These are phyloP conservation scores for Dioctria linearis DNA, from an alignment of 2,888 invertebrate genomes.

Conservation along the genomic window DNA sequence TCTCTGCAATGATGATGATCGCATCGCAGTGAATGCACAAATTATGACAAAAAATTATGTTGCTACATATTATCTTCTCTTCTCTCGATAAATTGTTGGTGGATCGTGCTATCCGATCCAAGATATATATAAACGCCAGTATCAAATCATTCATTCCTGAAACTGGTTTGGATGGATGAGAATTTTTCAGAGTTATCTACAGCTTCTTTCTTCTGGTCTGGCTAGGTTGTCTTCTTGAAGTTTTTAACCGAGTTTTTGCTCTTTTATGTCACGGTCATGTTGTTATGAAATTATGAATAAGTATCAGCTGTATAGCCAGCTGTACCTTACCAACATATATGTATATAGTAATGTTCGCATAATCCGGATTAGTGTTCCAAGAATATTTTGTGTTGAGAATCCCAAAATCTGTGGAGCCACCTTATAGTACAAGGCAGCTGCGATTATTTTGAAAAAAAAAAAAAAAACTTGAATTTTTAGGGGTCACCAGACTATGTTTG, in stretches of 20 bases:
- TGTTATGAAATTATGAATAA: neutral
- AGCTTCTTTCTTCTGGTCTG: constrained; percentile 16
- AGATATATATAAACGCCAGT: neutral
- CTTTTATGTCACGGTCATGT: constrained; percentile 40
- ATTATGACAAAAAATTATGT: constrained; percentile 34
- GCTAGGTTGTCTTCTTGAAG: neutral
- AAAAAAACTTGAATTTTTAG: constrained; percentile 28
- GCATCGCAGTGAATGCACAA: constrained; percentile 15
- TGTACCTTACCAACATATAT: constrained; percentile 9
- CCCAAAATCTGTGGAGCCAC: neutral
- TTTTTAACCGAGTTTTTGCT: constrained; percentile 45
- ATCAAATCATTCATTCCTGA: neutral
- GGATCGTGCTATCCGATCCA: constrained; percentile 5
- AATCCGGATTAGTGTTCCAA: constrained; percentile 4
- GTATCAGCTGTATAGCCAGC: constrained; percentile 19
- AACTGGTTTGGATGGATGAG: constrained; percentile 21
- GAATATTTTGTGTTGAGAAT: neutral
- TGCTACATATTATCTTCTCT: neutral
- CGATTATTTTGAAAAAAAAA: neutral
- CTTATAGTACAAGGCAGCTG: neutral
- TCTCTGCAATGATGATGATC: constrained; percentile 16
- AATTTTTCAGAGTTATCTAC: constrained; percentile 21
- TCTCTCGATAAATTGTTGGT: constrained; percentile 23
- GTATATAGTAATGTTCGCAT: too few species aligned
- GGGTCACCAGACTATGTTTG: constrained; percentile 30